Base-by-base conservation (phyloP, 1,140 invertebrate genomes). In the Drosophila erecta region DNA sequence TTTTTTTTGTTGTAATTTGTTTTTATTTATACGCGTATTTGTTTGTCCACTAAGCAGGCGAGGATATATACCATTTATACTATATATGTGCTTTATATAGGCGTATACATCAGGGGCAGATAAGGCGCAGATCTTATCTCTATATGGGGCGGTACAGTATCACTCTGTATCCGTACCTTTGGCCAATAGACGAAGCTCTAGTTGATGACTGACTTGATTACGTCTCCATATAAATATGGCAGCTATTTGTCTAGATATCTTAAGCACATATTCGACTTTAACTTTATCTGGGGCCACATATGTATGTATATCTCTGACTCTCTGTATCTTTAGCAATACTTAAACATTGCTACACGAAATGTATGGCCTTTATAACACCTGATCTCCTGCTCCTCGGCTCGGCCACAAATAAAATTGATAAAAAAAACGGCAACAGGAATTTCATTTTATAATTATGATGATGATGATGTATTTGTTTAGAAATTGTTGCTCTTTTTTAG, bases 21-120 rank as follows among this genome's bases (percentile, higher is more conserved):
- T 74, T 87, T 87, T 87, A 87, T 87, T 87, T 87, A 87, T 87
- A 77, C 79, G 84, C 84, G 71, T 89, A 87, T 87, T 87, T 87
- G 84, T 87, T 87, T 89, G 84, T 62, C 61, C 75, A 87, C 83
- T 87, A 86, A 86, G 83, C 59, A 62, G 69, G 54, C 77, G 41
- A 14, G 41, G 38, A 58, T 47, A 64, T 64, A 69, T 24, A 20
- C 17, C 33, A 35, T 10, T 37, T 56, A 20, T 53, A 33, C 30
- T 54, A 59, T 54, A 27, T 44, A 41, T 1, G 27, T 11, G n/a
- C 17, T 33, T 30, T 49, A 49, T 49, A 33, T 17, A 30, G 56
- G 17, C 15, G 33, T 35, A 65, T 57, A 56, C 69, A 74, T 58
- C 54, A 79, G 35, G 40, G 46, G 14, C 30, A 60, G 81, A 86